phyloP scores from a whole-genome alignment of 2,113 vertebrate genomes.

The Ursus arctos region DNA sequence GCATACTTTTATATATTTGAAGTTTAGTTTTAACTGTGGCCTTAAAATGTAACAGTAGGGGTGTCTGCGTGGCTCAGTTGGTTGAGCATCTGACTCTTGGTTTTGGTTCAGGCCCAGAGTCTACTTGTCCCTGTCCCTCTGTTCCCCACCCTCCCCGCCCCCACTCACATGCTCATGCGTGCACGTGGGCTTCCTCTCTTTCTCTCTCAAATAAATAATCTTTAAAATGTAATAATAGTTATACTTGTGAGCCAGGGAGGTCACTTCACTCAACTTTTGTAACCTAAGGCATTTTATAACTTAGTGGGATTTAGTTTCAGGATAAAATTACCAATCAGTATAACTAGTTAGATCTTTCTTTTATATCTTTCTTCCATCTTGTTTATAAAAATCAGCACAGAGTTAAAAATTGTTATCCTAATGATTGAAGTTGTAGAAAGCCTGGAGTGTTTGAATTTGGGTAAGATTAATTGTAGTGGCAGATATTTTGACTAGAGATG shows the following conservation, averaged over 20 bases:
- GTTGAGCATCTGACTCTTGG: not conserved
- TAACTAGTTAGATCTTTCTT: slow-evolving; percentile 6
- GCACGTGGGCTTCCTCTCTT: no score
- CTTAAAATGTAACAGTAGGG: not conserved
- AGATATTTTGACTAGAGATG: not conserved
- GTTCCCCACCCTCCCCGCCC: no score
- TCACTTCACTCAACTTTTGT: not conserved
- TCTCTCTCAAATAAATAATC: no score
- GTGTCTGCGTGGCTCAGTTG: not conserved
- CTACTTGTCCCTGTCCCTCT: no score
- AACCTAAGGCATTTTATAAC: not conserved
- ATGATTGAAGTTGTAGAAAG: not conserved
- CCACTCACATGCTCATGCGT: no score
- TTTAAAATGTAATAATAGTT: not conserved
- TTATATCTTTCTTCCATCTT: not conserved
- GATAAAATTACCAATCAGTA: not conserved
- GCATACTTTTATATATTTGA: not conserved
- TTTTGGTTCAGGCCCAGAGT: no score
- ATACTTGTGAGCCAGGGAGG: not conserved
- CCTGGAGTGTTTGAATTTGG: not conserved
- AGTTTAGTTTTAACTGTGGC: not conserved
- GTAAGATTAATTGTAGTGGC: not conserved
- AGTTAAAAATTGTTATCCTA: not conserved
- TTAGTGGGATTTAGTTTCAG: not conserved
- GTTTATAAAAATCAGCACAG: not conserved